Evolutionary conservation across 2,797 vertebrate species (phyloP).

Genomic region (Halcyon leucocephala): DNA sequence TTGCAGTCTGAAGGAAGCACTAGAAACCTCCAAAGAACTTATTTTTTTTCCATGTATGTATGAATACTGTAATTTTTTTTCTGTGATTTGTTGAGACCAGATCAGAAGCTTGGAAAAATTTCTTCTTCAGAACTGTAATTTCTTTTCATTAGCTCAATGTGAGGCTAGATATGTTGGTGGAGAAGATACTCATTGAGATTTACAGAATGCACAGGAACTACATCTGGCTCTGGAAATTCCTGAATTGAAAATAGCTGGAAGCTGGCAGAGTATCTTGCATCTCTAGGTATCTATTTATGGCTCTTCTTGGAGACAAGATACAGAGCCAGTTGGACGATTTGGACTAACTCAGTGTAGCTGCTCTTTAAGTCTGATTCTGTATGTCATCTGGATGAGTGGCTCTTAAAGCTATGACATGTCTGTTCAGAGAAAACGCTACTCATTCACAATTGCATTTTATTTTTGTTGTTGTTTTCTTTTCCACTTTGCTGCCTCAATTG

Average conservation of each 20-base stretch:
- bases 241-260: not conserved
- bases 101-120: not conserved
- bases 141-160: not conserved
- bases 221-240: not conserved
- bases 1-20: not conserved
- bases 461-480: not conserved
- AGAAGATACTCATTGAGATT: not conserved
- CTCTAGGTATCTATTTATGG: not conserved
- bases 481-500: fast-evolving
- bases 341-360: not conserved
- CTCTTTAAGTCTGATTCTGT: not conserved
- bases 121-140: not conserved
- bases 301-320: not conserved
- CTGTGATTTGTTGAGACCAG: not conserved
- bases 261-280: not conserved
- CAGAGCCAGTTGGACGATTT: not conserved
- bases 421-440: not conserved
- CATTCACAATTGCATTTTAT: not conserved
- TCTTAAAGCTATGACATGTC: not conserved
- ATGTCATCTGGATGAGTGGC: not conserved
- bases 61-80: not conserved
- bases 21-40: not conserved
- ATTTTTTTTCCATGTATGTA: not conserved
- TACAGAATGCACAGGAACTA: not conserved
- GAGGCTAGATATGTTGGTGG: not conserved